Evolutionary conservation across 2,113 vertebrate genomes (phyloP).

Genomic region (Lepidiolamprologus cunningtoni): DNA sequence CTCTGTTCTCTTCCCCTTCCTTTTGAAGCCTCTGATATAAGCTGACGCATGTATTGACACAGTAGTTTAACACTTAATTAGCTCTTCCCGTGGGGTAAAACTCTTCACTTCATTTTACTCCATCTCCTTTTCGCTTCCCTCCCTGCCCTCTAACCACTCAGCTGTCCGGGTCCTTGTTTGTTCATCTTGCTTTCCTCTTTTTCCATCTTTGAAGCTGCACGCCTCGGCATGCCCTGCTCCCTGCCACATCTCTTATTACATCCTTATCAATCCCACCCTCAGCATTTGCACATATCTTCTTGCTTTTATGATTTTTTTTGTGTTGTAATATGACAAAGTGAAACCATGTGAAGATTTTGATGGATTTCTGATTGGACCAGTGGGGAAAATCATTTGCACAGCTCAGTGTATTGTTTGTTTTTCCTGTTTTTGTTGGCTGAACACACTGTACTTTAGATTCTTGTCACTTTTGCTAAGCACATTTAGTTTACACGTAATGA

Average conservation of each 20-base stretch:
- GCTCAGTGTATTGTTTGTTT: neutral
- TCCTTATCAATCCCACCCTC: slow-evolving; percentile 1
- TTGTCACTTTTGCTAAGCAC: neutral
- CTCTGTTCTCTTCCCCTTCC: neutral
- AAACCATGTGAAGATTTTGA: neutral
- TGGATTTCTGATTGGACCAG: neutral
- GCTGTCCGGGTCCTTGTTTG: neutral
- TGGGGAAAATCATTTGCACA: neutral
- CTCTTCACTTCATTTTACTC: neutral
- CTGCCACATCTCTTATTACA: neutral
- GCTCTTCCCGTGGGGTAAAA: neutral
- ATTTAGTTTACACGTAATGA: neutral
- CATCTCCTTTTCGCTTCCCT: neutral
- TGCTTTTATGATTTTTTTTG: neutral
- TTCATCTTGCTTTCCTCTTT: neutral
- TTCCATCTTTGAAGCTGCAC: neutral
- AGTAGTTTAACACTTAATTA: slow-evolving; percentile 51
- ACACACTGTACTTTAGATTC: neutral
- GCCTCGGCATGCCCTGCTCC: neutral
- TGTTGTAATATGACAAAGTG: neutral
- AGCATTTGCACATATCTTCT: slow-evolving; percentile 10
- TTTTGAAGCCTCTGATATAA: neutral
- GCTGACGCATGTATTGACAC: slow-evolving; percentile 39
- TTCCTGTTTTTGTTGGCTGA: neutral
- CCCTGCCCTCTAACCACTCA: neutral